Evolutionary conservation across 2,797 vertebrate species (phyloP).

Genomic region (Eospalax fontanierii): DNA sequence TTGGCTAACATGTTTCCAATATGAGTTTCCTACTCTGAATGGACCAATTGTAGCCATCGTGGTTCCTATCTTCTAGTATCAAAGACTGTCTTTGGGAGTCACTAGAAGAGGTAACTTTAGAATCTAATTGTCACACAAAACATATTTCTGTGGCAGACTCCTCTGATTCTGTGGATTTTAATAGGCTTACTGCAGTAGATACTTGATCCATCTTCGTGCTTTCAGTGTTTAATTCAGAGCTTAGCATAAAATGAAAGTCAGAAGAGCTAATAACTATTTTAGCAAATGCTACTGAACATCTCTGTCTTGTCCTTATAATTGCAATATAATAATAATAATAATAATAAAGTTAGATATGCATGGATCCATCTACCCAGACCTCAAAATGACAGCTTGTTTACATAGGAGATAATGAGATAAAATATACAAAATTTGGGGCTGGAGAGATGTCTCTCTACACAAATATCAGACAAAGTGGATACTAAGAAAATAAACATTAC

Average conservation of each 20-base stretch:
- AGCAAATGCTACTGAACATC: background rate
- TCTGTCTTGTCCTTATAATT: background rate
- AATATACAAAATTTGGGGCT: background rate
- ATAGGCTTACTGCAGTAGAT: background rate
- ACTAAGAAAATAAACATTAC: background rate
- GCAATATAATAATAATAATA: background rate
- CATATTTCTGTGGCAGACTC: background rate
- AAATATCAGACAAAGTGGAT: background rate
- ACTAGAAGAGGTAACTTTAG: background rate
- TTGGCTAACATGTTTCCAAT: background rate
- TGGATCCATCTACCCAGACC: background rate
- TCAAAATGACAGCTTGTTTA: background rate
- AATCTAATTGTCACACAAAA: background rate
- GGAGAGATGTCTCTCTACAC: too few species aligned
- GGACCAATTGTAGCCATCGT: background rate
- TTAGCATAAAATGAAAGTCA: background rate
- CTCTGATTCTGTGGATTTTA: background rate
- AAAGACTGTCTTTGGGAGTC: background rate
- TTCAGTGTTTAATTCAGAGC: background rate
- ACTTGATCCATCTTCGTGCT: background rate
- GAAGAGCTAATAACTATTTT: background rate
- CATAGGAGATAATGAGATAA: background rate
- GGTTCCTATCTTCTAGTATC: background rate
- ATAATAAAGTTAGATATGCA: background rate
- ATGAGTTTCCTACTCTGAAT: background rate